Conservation (phyloP, 2,888 invertebrate genomes). For the Serripes groenlandicus region DNA sequence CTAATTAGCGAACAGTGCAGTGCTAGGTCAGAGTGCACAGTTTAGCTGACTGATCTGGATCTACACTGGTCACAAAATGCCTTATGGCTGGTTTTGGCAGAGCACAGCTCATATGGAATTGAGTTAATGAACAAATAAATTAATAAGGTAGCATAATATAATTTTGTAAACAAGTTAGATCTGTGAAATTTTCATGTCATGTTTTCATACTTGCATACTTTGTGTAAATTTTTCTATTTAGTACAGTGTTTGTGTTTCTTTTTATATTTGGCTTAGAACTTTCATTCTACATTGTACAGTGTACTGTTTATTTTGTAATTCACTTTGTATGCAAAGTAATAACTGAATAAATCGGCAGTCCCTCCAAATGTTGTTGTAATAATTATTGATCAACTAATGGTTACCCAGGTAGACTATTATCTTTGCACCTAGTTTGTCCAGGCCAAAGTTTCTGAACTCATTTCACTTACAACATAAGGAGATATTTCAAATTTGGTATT, state of each 20-base stretch:
- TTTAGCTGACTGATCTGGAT: background rate
- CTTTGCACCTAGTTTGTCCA: background rate
- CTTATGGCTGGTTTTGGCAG: background rate
- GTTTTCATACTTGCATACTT: background rate
- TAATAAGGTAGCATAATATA: constrained; percentile 10
- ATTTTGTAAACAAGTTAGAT: constrained; percentile 7
- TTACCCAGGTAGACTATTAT: too few species aligned
- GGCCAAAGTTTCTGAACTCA: background rate
- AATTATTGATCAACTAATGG: too few species aligned
- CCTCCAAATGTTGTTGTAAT: constrained; percentile 54
- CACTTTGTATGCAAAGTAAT: constrained; percentile 63
- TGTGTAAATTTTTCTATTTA: constrained; percentile 35
- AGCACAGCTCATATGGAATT: background rate
- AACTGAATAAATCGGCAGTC: constrained; percentile 69
- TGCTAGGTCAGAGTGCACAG: too few species aligned
- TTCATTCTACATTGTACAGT: constrained; percentile 16
- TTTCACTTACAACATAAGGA: background rate
- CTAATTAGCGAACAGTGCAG: too few species aligned
- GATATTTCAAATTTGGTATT: too few species aligned
- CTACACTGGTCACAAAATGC: background rate
- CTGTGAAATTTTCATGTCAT: constrained; percentile 15
- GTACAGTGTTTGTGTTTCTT: constrained; percentile 46
- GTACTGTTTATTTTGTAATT: constrained; percentile 56
- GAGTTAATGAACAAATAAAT: constrained; percentile 3
- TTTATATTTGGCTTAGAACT: constrained; percentile 26